Base-by-base conservation (phyloP, 2,888 invertebrate genomes). In the Andrena camellia region DNA sequence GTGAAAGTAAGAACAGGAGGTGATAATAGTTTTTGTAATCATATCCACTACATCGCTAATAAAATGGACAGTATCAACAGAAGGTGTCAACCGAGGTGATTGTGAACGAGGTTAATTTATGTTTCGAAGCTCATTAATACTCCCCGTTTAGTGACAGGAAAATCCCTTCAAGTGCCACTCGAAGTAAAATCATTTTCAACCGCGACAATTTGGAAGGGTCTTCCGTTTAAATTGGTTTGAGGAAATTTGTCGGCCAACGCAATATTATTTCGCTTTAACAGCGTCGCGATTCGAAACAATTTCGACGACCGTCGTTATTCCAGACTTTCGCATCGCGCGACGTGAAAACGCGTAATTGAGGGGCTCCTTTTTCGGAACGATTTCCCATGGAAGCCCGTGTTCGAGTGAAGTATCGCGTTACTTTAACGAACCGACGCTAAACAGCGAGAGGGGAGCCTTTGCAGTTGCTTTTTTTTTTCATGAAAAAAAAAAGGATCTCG, bases 351-450 rank as follows among this genome's bases (percentile, higher is more conserved):
- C 31, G 67, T 54, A 75, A 69, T 69, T 59, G 50, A 66, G 50
- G 35, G 35, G 20, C 8, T 7, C 4, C 48, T 57, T 35, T 69
- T 33, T 35, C 17, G 23, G 17, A n/a, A 20, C 33, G 17, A 77
- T 77, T 74, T 35, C 74, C 26, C 33, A 20, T 59, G 26, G 10
- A 23, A 57, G 54, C 13, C 17, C 20, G 7, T 13, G 7, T 23
- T 20, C 31, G 23, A 20, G 31, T 29, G 0, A 26, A 26, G 48
- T 50, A 20, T 63, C 62, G 33, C 62, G 63, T 72, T 72, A 66
- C 54, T 74, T 73, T 59, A 66, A 66, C 57, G 54, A 72, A n/a
- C 72, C 59, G 48, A 29, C 54, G 57, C 23, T 69, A 59, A 29
- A 69, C 57, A n/a, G 23, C 26, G 13, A n/a, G n/a, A n/a, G 10